These are phyloP conservation scores for Chiloscyllium punctatum DNA, from an alignment of 2,797 vertebrate genomes.

Conservation along the genomic window DNA sequence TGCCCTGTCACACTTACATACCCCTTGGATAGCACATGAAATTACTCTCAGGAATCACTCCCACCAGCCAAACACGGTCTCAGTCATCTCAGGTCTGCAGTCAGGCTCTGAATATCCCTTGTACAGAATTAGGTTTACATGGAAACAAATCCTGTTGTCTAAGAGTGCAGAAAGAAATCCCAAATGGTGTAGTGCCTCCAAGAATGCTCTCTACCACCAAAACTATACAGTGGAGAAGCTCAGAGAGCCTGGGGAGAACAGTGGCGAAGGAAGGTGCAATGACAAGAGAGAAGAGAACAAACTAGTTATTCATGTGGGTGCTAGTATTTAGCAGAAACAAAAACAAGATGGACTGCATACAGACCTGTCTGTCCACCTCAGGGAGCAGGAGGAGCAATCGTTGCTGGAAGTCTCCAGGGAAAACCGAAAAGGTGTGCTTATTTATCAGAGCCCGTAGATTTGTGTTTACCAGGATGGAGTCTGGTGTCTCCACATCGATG, in stretches of 20 bases:
- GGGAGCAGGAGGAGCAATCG: constrained; percentile 82
- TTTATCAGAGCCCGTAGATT: constrained; percentile 93
- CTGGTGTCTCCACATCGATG: constrained; percentile 95
- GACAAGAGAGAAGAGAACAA: neutral
- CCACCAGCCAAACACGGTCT: neutral
- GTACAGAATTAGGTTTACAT: neutral
- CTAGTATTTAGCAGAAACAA: neutral
- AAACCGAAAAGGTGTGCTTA: constrained; percentile 86
- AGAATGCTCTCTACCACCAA: neutral
- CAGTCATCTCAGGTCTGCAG: neutral
- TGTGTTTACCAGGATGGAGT: constrained; percentile 96
- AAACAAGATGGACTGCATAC: neutral
- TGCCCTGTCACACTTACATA: too few species aligned
- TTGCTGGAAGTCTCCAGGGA: constrained; percentile 83
- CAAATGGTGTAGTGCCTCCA: neutral
- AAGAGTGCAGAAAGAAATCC: neutral
- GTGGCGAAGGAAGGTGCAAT: neutral
- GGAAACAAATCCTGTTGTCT: neutral
- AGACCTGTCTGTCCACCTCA: constrained; percentile 82
- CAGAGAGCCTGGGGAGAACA: neutral
- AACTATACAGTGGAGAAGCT: neutral
- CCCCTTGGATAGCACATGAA: too few species aligned
- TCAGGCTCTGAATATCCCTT: neutral
- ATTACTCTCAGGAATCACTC: neutral
- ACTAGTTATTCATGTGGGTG: neutral